Evolutionary conservation across 2,113 vertebrate species (phyloP), one percentile per base, ranked within the genome.

Genomic region (Elephantulus edwardii): DNA sequence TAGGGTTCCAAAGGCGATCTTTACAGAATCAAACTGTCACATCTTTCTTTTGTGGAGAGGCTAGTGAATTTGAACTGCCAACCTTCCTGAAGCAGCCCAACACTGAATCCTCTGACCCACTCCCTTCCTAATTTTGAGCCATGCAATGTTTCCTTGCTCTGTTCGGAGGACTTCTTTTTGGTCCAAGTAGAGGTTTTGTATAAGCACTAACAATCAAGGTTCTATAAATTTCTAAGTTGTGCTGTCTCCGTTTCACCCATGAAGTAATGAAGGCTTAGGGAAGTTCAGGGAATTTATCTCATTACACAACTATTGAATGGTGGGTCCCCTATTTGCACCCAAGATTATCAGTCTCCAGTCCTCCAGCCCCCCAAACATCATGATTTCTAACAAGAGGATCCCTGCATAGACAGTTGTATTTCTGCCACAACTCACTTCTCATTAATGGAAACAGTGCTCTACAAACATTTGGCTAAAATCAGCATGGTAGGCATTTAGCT

Each of bases 391-490:
- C 50, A 87, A 70, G 28, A 89, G 30, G 38, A 87, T 64, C 60
- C 48, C 78, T 46, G 20, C 79, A 48, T 35, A 16, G n/a, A n/a
- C n/a, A n/a, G 56, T 40, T 84, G 24, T 33, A 12, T 82, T 85
- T 66, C 83, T 62, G 62, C 70, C 42, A 33, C 20, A 70, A 66
- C 28, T 72, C 30, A 40, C 46, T 89, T 94, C 62, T 40, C 26
- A 8, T 60, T 80, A 75, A 64, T 38, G 22, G 66, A 92, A 92
- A n/a, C 8, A 68, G 50, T 33, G 8, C 7, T 83, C 44, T 74
- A 72, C 52, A 92, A 92, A 85, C 46, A 68, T 78, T 46, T 88
- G 79, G 26, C 83, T 75, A 83, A 75, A 91, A 88, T 79, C 82
- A 90, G 26, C 85, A 88, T 1, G 66, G 24, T 19, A 46, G 58